These are phyloP conservation scores for Bolborhynchus lineola DNA, from an alignment of 2,113 vertebrate genomes.

Conservation along the genomic window DNA sequence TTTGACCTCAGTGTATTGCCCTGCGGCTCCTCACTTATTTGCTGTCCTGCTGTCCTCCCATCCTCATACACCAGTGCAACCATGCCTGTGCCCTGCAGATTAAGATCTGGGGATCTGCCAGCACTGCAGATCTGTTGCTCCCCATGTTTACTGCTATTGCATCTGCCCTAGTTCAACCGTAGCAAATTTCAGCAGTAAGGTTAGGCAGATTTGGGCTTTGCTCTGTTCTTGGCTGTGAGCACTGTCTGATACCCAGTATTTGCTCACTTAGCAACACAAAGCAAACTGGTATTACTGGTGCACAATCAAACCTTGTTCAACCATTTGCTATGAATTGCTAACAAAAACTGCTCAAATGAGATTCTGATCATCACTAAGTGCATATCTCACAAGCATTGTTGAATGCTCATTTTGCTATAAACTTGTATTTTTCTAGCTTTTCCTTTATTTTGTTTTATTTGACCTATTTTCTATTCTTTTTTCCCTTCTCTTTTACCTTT, in stretches of 20 bases:
- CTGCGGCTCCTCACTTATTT: neutral
- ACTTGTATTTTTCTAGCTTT: neutral
- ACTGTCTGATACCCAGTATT: neutral
- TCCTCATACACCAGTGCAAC: neutral
- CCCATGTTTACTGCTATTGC: fast-evolving
- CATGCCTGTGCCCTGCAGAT: no score
- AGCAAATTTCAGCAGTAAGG: neutral
- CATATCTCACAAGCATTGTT: neutral
- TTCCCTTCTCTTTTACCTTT: neutral
- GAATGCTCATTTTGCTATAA: neutral
- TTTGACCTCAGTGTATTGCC: neutral
- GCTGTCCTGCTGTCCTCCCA: neutral
- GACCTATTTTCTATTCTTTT: neutral
- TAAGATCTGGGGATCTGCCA: neutral
- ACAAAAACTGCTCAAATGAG: neutral
- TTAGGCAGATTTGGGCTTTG: neutral
- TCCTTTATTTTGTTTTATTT: neutral
- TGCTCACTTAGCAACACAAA: neutral
- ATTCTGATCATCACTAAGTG: neutral
- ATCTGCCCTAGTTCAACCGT: neutral
- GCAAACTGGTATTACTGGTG: neutral
- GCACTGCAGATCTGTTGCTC: neutral
- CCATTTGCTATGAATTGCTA: neutral
- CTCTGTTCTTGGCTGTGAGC: neutral
- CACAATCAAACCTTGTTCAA: neutral